Base-by-base conservation (phyloP, 2,797 vertebrate genomes). In the Phrynocephalus guinanensis region DNA sequence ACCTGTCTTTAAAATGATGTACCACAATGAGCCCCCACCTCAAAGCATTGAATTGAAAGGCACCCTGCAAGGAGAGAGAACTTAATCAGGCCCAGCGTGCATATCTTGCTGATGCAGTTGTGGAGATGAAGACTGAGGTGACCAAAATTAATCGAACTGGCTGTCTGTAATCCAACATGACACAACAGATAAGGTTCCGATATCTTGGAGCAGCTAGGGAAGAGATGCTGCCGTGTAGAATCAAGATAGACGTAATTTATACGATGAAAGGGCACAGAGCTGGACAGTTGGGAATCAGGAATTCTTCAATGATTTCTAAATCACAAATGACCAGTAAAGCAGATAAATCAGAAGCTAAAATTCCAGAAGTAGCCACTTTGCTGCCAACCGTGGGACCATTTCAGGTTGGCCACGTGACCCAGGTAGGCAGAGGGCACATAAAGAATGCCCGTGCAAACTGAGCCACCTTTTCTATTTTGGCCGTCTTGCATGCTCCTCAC, bases 91-190 rank as follows among this genome's bases (percentile, higher is more conserved):
- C 89, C 82, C 63, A 76, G 86, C 4, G 0, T 76, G 22, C 82
- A 33, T 84, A 81, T 87, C 80, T 84, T 89, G 33, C 48, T 26
- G 91, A 91, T 93, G 88, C 80, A 85, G 73, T 56, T 33, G 86
- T 86, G 50, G 84, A 91, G 77, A 68, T 90, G 78, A 93, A 89
- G 91, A 91, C 91, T 82, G 93, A 92, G 85, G 87, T 88, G 85
- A 87, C 24, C 80, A 93, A 92, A 95, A 92, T 93, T 93, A 93
- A 94, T 94, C 92, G 94, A 93, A 50, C 30, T 90, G 95, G 91
- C 90, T 92, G 79, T 89, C 92, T 87, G 82, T 90, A 93, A 95
- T 93, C 84, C 13, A 90, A 87, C 30, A 68, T 93, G 84, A 91
- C 92, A 90, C 82, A 26, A 91, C 52, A 16, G 88, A 86, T 92